Conservation (phyloP, 2,797 vertebrate species). For the Hippoglossus hippoglossus region DNA sequence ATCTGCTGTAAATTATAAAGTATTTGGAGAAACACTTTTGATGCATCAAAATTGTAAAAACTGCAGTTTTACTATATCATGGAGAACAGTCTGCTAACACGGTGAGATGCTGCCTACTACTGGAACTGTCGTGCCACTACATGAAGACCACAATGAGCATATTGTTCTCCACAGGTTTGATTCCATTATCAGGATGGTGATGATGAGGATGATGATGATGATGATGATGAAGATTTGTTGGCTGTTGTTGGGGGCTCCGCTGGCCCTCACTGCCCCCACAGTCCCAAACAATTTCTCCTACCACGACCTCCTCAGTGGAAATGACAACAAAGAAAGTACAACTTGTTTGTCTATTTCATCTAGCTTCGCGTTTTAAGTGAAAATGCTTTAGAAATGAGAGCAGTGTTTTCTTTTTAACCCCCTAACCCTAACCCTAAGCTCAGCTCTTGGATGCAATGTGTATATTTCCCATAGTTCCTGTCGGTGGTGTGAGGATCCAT, state of each 20-base stretch:
- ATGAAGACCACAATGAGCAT: background rate
- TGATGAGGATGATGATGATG: too few species aligned
- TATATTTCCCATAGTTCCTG: constrained; percentile 65
- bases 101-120: constrained; percentile 30
- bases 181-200: constrained; percentile 22
- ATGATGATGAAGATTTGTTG: constrained; percentile 18
- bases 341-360: constrained; percentile 1
- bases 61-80: too few species aligned
- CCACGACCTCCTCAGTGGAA: constrained; percentile 75
- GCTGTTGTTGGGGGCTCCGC: constrained; percentile 59
- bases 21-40: too few species aligned
- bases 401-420: too few species aligned
- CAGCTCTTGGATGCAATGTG: background rate
- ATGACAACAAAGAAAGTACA: constrained; percentile 80
- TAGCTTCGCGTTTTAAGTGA: background rate
- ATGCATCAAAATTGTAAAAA: too few species aligned
- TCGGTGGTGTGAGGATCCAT: constrained; percentile 82
- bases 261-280: constrained; percentile 61
- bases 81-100: background rate
- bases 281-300: constrained; percentile 88
- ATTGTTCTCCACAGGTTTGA: constrained; percentile 12
- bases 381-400: too few species aligned
- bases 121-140: background rate
- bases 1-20: too few species aligned
- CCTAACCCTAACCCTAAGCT: background rate